phyloP scores from a whole-genome alignment of 1,140 invertebrate species.

The Harlomillsia oculata region DNA sequence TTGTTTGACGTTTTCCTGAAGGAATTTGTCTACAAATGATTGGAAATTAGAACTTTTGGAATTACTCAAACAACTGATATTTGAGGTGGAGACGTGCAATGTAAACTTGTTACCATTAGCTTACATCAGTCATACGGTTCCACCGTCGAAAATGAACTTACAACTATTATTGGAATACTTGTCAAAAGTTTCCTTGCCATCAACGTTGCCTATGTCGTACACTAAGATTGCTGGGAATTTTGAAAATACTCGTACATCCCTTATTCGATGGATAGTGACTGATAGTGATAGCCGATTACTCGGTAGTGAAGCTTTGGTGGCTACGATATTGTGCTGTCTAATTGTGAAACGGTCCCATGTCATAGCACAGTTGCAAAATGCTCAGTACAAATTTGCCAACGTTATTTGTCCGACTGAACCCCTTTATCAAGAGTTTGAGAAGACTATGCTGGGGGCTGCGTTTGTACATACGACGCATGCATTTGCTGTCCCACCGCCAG shows the following conservation, averaged over 20 bases:
- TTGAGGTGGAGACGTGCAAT: constrained; percentile 16
- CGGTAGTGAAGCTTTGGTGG: constrained; percentile 1
- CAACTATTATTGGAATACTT: constrained; percentile 19
- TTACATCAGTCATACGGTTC: constrained; percentile 6
- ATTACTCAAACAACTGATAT: constrained; percentile 13
- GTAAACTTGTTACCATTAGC: constrained; percentile 15
- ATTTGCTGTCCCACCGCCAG: too few relatives aligned
- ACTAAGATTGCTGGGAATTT: not conserved
- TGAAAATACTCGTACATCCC: constrained; percentile 11
- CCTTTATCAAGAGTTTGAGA: constrained; percentile 18
- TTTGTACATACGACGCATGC: constrained; percentile 11
- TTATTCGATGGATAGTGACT: constrained; percentile 19
- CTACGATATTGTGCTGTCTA: constrained; percentile 15
- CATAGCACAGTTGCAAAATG: constrained; percentile 11
- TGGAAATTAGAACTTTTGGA: constrained; percentile 7
- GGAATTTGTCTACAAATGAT: too few relatives aligned
- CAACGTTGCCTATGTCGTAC: not conserved
- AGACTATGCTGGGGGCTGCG: constrained; percentile 2
- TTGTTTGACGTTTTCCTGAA: too few relatives aligned
- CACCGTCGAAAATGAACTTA: constrained; percentile 1
- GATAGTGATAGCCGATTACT: not conserved
- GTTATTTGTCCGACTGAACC: not conserved
- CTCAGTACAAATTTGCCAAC: not conserved
- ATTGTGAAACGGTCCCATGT: constrained; percentile 19
- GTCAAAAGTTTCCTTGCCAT: constrained; percentile 10